Evolutionary conservation across 2,797 vertebrate genomes (phyloP).

Genomic region (Peromyscus attwateri): DNA sequence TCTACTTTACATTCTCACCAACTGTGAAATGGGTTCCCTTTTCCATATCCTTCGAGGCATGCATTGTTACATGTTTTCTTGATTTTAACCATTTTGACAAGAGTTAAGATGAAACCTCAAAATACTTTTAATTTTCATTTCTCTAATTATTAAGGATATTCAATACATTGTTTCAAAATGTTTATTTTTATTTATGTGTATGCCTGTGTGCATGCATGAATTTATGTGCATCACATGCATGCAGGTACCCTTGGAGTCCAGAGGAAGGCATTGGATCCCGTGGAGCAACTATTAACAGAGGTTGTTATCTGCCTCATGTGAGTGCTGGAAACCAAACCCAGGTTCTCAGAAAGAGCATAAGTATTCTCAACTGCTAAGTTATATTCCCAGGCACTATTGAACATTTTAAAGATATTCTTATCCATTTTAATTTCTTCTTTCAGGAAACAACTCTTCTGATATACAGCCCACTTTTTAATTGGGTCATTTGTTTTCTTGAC

Average conservation of each 20-base stretch:
- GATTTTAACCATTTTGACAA: background rate
- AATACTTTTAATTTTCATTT: background rate
- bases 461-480: background rate
- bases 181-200: background rate
- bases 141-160: background rate
- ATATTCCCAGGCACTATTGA: background rate
- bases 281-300: too few relatives aligned
- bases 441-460: background rate
- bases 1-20: background rate
- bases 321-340: background rate
- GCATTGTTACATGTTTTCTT: background rate
- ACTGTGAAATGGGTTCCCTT: background rate
- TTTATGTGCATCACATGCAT: background rate
- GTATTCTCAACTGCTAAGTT: background rate
- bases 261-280: background rate
- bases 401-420: background rate
- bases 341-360: background rate
- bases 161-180: background rate
- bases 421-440: background rate
- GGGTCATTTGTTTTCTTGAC: background rate
- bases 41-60: too few relatives aligned
- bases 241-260: background rate
- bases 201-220: background rate
- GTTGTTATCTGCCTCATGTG: background rate
- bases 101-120: background rate